Evolutionary conservation across 1,140 invertebrate species (phyloP).

Genomic region (Tetraneura akinire): DNA sequence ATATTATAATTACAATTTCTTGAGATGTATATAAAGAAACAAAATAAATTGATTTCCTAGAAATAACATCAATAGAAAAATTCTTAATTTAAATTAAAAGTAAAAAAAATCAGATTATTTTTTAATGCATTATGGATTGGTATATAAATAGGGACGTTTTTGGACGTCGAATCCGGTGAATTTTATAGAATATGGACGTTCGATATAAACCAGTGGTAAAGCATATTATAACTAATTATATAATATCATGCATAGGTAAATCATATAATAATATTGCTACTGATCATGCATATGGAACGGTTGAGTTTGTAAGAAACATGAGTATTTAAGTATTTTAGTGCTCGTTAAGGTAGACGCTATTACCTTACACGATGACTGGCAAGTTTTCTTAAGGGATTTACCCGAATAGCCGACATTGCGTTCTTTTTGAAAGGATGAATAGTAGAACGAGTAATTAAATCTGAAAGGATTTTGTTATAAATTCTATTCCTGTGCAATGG

Average conservation of each 20-base stretch:
- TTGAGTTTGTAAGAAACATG: neutral
- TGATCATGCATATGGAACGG: neutral
- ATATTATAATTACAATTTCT: no score
- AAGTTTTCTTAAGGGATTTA: constrained; percentile 31
- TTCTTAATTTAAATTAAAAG: no score
- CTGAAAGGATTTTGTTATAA: neutral
- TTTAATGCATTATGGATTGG: no score
- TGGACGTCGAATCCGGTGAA: no score
- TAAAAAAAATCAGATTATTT: no score
- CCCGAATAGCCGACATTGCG: neutral
- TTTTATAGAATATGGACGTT: neutral
- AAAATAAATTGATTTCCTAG: no score
- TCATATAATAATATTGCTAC: neutral
- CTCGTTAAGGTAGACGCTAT: constrained; percentile 25
- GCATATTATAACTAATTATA: no score
- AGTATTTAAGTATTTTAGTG: constrained; percentile 19
- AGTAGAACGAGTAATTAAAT: constrained; percentile 34
- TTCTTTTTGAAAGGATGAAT: constrained; percentile 31
- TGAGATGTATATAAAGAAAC: no score
- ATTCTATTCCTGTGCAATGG: no score
- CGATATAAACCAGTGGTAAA: neutral
- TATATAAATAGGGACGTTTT: neutral
- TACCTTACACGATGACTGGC: neutral
- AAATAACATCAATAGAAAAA: no score
- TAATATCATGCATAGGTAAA: neutral